Conservation (phyloP, 1,140 invertebrate species). For the Pseudomyrmex sp. region DNA sequence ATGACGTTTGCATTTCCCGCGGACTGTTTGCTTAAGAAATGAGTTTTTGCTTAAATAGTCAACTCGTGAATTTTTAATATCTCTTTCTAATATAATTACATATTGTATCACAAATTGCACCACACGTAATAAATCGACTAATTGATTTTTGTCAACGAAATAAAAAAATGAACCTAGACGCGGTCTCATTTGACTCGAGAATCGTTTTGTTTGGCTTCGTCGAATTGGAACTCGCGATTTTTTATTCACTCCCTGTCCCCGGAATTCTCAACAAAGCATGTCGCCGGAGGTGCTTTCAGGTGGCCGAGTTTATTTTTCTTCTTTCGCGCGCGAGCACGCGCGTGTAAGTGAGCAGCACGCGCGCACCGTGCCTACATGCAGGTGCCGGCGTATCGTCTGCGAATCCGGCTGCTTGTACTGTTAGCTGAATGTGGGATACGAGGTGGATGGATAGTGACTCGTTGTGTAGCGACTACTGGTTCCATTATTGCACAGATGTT, state of each 20-base stretch:
- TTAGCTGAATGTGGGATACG: constrained; percentile 72
- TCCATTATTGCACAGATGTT: constrained; percentile 51
- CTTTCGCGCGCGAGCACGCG: constrained; percentile 30
- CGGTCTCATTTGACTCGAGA: too few relatives aligned
- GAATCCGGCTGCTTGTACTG: constrained; percentile 56
- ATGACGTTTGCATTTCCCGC: constrained; percentile 25
- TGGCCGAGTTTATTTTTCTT: constrained; percentile 64
- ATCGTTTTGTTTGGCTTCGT: not conserved
- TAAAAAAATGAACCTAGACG: too few relatives aligned
- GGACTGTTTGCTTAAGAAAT: constrained; percentile 8
- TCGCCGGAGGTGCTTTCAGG: constrained; percentile 48
- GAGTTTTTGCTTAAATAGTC: not conserved
- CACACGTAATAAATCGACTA: not conserved
- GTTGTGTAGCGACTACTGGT: constrained; percentile 13
- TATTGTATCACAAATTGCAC: too few relatives aligned
- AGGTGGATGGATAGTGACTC: constrained; percentile 67
- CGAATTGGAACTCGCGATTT: constrained; percentile 27
- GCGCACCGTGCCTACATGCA: not conserved
- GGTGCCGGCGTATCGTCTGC: constrained; percentile 51
- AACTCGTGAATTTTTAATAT: not conserved
- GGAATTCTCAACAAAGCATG: constrained; percentile 53
- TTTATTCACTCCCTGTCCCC: constrained; percentile 44
- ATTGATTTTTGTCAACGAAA: too few relatives aligned
- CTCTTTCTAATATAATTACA: not conserved
- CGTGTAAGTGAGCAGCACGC: constrained; percentile 36